phyloP scores from a whole-genome alignment of 2,797 vertebrate genomes.

The Helarctos malayanus region DNA sequence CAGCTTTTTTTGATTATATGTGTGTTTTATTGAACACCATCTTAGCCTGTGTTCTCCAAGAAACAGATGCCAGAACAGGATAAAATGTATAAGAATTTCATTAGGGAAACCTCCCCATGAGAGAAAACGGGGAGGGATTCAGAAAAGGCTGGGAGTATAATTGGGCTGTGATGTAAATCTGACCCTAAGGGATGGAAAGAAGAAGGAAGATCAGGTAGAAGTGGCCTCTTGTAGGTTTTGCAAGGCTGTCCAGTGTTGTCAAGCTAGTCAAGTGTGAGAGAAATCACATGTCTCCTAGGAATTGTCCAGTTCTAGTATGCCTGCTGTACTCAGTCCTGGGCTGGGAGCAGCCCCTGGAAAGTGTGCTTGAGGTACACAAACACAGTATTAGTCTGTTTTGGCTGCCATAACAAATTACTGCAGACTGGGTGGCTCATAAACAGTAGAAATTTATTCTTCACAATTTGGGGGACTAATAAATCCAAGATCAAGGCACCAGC shows the following conservation, averaged over 20 bases:
- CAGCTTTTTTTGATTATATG: not conserved
- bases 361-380: not conserved
- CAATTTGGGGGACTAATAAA: not conserved
- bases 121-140: not conserved
- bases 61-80: not conserved
- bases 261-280: not conserved
- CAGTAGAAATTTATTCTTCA: not conserved
- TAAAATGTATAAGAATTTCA: conserved; percentile 19
- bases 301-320: not conserved
- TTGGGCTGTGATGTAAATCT: not conserved
- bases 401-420: not conserved
- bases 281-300: not conserved
- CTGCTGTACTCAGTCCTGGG: not conserved
- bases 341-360: not conserved
- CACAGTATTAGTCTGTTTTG: not conserved
- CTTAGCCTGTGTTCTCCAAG: not conserved
- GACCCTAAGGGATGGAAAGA: not conserved
- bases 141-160: not conserved
- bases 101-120: not conserved
- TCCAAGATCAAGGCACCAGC: not conserved
- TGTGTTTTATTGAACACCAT: not conserved
- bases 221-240: not conserved
- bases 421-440: not conserved
- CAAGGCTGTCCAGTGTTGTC: not conserved
- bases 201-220: not conserved